phyloP scores from a whole-genome alignment of 92 coral and sea anemone species.

The Palythoa caribaeorum region DNA sequence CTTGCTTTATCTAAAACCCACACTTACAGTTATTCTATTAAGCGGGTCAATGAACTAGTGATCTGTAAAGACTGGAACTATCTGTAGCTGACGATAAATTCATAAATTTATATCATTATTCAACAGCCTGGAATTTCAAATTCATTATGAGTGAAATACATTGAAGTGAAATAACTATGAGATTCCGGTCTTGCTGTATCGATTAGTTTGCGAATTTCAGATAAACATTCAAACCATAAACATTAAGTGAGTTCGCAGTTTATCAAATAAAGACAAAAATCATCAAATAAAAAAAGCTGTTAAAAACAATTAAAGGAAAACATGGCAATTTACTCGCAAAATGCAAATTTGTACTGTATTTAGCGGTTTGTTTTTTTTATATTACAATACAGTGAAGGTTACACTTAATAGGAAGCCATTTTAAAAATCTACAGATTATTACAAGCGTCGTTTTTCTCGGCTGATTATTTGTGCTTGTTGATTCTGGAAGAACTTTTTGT shows the following conservation, averaged over 20 bases:
- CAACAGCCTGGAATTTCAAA: neutral
- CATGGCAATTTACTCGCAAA: neutral
- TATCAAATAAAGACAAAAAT: neutral
- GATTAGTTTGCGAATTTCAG: too few species aligned
- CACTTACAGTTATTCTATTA: constrained; percentile 4
- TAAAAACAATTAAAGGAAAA: neutral
- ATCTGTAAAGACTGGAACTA: constrained; percentile 2
- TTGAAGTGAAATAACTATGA: neutral
- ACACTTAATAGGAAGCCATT: too few species aligned
- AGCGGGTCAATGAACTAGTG: neutral
- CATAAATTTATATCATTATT: neutral
- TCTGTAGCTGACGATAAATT: neutral
- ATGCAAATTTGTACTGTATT: too few species aligned
- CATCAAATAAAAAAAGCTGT: neutral
- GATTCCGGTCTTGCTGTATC: too few species aligned
- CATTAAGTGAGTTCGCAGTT: neutral
- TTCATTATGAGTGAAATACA: neutral
- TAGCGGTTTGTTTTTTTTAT: too few species aligned
- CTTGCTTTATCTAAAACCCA: neutral
- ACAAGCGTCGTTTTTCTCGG: neutral
- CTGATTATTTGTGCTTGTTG: constrained; percentile 14
- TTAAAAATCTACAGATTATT: too few species aligned
- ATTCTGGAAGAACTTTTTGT: neutral
- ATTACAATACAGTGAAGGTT: too few species aligned
- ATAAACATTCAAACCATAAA: too few species aligned